Evolutionary conservation across 2,113 vertebrate genomes (phyloP).

Genomic region (Tenebrosternarchus preto): DNA sequence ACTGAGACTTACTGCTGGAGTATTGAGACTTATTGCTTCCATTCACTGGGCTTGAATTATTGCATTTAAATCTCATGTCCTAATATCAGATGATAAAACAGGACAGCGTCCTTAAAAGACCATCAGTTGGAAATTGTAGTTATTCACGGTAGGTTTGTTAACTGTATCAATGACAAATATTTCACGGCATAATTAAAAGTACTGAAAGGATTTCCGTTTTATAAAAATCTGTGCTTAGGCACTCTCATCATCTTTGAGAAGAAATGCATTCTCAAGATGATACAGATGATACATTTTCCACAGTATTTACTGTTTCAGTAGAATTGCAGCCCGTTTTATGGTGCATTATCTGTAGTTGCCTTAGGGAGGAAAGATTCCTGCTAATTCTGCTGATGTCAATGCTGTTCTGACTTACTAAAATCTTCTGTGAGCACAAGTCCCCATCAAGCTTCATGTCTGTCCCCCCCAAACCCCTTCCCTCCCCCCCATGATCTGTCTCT

Average conservation of each 20-base stretch:
- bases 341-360: not conserved
- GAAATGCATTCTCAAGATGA: not conserved
- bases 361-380: not conserved
- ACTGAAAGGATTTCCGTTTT: not conserved
- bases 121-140: not conserved
- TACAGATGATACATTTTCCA: too few species aligned
- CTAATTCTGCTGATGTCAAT: conserved; percentile 8
- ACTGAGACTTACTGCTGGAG: too few species aligned
- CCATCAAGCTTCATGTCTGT: not conserved
- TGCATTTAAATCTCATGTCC: too few species aligned
- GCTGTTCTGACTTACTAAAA: not conserved
- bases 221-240: not conserved
- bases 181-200: not conserved
- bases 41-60: not conserved
- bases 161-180: not conserved
- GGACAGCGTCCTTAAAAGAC: too few species aligned
- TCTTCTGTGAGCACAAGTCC: not conserved
- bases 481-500: not conserved
- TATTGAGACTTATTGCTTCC: not conserved
- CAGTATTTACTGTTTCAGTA: not conserved
- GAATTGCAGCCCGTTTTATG: too few species aligned
- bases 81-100: not conserved
- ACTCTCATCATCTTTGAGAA: not conserved
- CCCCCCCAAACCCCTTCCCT: too few species aligned
- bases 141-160: not conserved